Conservation (phyloP, 2,113 vertebrate species). For the Alouatta palliata region DNA sequence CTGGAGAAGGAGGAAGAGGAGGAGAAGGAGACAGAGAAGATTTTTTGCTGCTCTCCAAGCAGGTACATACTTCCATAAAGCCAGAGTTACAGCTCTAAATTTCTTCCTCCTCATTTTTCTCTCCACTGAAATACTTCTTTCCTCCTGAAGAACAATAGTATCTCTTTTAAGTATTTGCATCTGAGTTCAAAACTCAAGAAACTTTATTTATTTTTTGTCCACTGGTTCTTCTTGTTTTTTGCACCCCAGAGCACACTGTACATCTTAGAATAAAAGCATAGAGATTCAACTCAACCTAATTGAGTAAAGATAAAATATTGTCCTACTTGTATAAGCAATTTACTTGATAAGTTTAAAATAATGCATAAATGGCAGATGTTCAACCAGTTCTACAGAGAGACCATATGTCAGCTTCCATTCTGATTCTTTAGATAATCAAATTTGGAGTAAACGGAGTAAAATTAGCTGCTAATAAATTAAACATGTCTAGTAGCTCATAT, state of each 20-base stretch:
- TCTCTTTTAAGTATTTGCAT: not conserved
- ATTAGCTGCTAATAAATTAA: slow-evolving; percentile 41
- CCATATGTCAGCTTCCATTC: not conserved
- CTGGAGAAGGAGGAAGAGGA: fast-evolving
- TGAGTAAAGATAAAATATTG: not conserved
- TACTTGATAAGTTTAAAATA: slow-evolving; percentile 18
- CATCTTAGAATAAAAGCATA: not conserved
- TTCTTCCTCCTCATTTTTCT: not conserved
- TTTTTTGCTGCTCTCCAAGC: not conserved
- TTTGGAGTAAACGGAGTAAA: not conserved
- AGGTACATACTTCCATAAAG: not conserved
- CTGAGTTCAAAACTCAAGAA: not conserved
- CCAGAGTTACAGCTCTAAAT: too few species aligned
- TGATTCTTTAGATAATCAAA: not conserved
- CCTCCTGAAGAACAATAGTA: not conserved
- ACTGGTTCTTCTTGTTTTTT: not conserved
- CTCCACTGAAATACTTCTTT: not conserved
- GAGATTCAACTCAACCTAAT: not conserved
- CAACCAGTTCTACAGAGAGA: not conserved
- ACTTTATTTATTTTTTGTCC: not conserved
- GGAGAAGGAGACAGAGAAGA: fast-evolving
- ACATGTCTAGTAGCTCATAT: not conserved
- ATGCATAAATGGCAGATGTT: not conserved
- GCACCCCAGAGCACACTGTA: not conserved
- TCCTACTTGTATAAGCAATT: not conserved